Percentiles rank a stretch among this genome's conserved stretches.
These are phyloP conservation scores for Agrenia bidenticulata DNA, from an alignment of 2,888 invertebrate species.

Conservation along the genomic window DNA sequence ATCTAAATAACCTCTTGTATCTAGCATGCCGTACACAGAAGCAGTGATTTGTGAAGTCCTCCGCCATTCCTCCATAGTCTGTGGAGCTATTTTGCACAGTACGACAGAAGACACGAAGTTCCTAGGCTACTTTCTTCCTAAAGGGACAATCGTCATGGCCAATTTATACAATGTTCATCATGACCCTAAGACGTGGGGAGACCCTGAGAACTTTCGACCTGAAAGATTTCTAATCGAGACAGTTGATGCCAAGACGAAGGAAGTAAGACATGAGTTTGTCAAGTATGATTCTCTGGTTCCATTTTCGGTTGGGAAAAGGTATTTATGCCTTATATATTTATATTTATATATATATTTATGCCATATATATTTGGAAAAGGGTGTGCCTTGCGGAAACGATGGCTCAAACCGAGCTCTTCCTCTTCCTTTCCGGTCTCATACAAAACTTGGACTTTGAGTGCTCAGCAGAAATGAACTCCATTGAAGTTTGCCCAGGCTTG, in stretches of 20 bases:
- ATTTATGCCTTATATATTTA: too few species aligned
- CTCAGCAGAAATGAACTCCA: slow-evolving; percentile 56
- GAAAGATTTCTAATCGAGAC: slow-evolving; percentile 63
- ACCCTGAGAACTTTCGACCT: slow-evolving; percentile 66
- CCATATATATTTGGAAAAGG: too few species aligned
- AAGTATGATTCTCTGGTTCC: slow-evolving; percentile 36
- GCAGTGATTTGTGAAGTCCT: slow-evolving; percentile 38
- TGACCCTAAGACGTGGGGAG: slow-evolving; percentile 63
- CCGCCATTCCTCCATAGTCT: slow-evolving; percentile 39
- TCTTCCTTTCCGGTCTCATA: slow-evolving; percentile 63
- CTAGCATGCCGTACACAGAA: slow-evolving; percentile 20
- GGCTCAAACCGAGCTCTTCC: slow-evolving; percentile 64
- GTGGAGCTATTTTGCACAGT: slow-evolving; percentile 42
- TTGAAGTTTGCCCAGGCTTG: slow-evolving; percentile 62
- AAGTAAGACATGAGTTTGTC: background rate
- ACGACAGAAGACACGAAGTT: slow-evolving; percentile 34
- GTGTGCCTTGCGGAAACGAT: slow-evolving; percentile 67
- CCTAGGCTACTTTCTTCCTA: slow-evolving; percentile 48
- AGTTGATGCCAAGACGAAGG: background rate
- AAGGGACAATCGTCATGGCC: slow-evolving; percentile 61
- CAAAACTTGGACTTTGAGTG: slow-evolving; percentile 62
- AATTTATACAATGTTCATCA: slow-evolving; percentile 63
- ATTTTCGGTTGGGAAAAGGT: slow-evolving; percentile 62
- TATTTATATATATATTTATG: too few species aligned
- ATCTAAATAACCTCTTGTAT: too few species aligned